These are phyloP conservation scores for Urocynchramus pylzowi DNA, from an alignment of 2,113 vertebrate species.

Conservation along the genomic window DNA sequence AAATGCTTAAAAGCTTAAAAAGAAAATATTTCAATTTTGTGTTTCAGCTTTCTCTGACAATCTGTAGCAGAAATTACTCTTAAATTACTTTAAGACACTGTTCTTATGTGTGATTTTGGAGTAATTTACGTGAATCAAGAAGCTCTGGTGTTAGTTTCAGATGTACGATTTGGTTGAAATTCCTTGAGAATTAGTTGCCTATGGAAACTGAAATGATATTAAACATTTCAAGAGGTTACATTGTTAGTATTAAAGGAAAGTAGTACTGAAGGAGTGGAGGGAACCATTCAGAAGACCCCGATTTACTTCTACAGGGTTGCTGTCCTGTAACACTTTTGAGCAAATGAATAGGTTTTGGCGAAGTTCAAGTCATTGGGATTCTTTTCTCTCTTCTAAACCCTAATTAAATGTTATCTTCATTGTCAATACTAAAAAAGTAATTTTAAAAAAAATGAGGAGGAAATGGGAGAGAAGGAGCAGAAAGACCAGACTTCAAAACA, in stretches of 20 bases:
- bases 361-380: background rate
- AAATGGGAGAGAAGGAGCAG: background rate
- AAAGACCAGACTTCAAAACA: background rate
- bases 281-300: background rate
- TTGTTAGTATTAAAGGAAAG: background rate
- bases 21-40: background rate
- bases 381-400: background rate
- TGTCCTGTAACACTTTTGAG: background rate
- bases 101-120: background rate
- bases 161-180: background rate
- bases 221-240: background rate
- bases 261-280: background rate
- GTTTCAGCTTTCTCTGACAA: background rate
- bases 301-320: background rate
- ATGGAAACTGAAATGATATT: background rate
- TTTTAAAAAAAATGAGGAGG: background rate
- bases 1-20: background rate
- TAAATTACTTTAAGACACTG: background rate
- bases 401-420: background rate
- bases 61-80: background rate
- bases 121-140: background rate
- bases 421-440: background rate
- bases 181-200: background rate
- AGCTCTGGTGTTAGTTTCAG: background rate
- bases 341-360: background rate